Evolutionary conservation across 2,113 vertebrate species (phyloP), one percentile per base, ranked within the genome.

Genomic region (Lathamus discolor): DNA sequence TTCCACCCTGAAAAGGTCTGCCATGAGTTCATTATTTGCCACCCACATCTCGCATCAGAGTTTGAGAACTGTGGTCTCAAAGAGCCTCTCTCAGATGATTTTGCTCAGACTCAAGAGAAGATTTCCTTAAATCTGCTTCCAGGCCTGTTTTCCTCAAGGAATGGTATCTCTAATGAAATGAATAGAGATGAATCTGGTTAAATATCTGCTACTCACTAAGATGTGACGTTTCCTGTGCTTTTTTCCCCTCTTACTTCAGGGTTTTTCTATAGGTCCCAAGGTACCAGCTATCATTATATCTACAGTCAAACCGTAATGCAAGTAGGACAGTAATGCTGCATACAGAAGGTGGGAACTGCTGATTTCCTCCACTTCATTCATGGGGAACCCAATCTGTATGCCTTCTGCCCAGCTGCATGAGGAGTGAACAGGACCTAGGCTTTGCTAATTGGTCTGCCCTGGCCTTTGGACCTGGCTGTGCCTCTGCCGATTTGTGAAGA

Each of bases 211-310:
- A 1, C 24, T 63, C 22, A 15, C 51, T 67, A 11, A 78, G 75
- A 68, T 14, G 61, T 17, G 54, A 35, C 2, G 1, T 9, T 74
- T 49, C 6, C 24, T 25, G 18, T 3, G 2, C 13, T 85, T 63
- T 17, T 3, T 0, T 0, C 9, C 1, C 23, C 2, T 7, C 16
- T 43, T 55, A 0, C 4, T 4, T 41, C 33, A 52, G 22, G 8
- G 1, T 1, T 72, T 79, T 51, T 59, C 5, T 67, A 0, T 7
- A 11, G 22, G 39, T 80, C 27, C 44, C 25, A 55, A 24, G 41
- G 25, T 17, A 39, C 25, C 64, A 93, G 55, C 24, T 61, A 6
- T 24, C 35, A 16, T 46, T 59, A 14, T 20, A 7, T 17, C 59
- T 39, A 2, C 43, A 69, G 69, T 49, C 52, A 18, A 35, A 5